Evolutionary conservation across 2,888 invertebrate genomes (phyloP).

Genomic region (Polymixis lichenea): DNA sequence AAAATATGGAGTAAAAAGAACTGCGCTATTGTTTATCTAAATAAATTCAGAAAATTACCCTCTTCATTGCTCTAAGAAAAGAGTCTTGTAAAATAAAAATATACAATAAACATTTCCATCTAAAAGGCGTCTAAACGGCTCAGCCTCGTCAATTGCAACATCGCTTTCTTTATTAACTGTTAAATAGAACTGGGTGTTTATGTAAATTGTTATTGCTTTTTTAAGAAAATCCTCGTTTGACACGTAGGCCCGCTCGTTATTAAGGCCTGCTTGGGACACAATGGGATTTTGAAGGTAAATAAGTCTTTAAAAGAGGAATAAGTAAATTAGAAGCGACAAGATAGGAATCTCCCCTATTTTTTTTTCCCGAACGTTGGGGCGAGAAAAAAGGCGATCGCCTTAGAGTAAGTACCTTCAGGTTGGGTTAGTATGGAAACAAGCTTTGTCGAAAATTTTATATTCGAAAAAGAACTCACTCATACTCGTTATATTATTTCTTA

Average conservation of each 20-base stretch:
- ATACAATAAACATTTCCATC: slow-evolving; percentile 86
- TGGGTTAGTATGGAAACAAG: slow-evolving; percentile 75
- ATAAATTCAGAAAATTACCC: slow-evolving; percentile 3
- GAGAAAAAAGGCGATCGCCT: slow-evolving; percentile 89
- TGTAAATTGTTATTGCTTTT: slow-evolving; percentile 91
- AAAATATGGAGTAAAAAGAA: background rate
- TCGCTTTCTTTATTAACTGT: slow-evolving; percentile 90
- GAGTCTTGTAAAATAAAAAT: slow-evolving; percentile 84
- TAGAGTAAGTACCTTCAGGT: slow-evolving; percentile 75
- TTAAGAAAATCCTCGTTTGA: slow-evolving; percentile 89
- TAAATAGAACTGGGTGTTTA: slow-evolving; percentile 90
- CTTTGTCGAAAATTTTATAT: background rate
- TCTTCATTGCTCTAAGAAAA: slow-evolving; percentile 60
- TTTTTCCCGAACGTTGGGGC: slow-evolving; percentile 82
- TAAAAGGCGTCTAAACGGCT: slow-evolving; percentile 85
- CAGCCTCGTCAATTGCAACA: slow-evolving; percentile 87
- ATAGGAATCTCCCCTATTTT: slow-evolving; percentile 94
- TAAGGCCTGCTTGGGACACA: slow-evolving; percentile 86
- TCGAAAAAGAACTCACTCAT: background rate
- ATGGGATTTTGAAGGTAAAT: slow-evolving; percentile 92
- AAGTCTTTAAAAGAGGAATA: slow-evolving; percentile 94
- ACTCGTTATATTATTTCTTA: background rate
- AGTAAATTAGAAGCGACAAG: slow-evolving; percentile 95
- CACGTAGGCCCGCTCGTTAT: slow-evolving; percentile 87
- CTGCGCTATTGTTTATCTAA: background rate